Evolutionary conservation across 1,140 invertebrate genomes (phyloP).

Genomic region (Solen grandis): DNA sequence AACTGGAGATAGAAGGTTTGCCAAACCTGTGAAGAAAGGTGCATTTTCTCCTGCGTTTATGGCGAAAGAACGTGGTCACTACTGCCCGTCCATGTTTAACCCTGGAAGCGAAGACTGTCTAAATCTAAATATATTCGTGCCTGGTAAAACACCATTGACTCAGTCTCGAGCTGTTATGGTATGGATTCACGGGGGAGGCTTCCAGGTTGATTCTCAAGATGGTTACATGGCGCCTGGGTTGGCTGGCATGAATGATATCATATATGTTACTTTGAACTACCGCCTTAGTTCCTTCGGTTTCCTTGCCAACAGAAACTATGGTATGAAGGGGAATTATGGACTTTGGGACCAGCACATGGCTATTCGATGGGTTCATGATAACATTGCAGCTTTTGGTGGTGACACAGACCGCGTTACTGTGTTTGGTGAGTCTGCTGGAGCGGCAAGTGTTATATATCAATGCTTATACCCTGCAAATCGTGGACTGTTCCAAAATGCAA

Average conservation of each 20-base stretch:
- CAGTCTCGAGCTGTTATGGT: slow-evolving; percentile 90
- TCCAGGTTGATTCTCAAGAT: slow-evolving; percentile 93
- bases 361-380: no score
- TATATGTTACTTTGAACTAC: slow-evolving; percentile 88
- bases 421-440: slow-evolving; percentile 95
- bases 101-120: slow-evolving; percentile 91
- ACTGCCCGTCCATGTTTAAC: slow-evolving; percentile 9
- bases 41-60: neutral
- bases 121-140: slow-evolving; percentile 92
- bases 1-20: slow-evolving; percentile 5
- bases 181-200: slow-evolving; percentile 95
- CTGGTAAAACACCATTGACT: slow-evolving; percentile 77
- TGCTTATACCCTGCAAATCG: slow-evolving; percentile 39
- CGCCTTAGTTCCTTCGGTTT: slow-evolving; percentile 87
- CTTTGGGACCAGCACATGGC: slow-evolving; percentile 86
- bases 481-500: no score
- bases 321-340: slow-evolving; percentile 70
- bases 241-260: slow-evolving; percentile 88
- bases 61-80: neutral
- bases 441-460: slow-evolving; percentile 81
- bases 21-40: slow-evolving; percentile 26
- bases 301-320: slow-evolving; percentile 84
- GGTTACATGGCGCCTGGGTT: slow-evolving; percentile 92
- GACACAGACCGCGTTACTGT: slow-evolving; percentile 84
- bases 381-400: no score